Evolutionary conservation across 1,140 invertebrate species (phyloP).

Genomic region (Nasonia giraulti): DNA sequence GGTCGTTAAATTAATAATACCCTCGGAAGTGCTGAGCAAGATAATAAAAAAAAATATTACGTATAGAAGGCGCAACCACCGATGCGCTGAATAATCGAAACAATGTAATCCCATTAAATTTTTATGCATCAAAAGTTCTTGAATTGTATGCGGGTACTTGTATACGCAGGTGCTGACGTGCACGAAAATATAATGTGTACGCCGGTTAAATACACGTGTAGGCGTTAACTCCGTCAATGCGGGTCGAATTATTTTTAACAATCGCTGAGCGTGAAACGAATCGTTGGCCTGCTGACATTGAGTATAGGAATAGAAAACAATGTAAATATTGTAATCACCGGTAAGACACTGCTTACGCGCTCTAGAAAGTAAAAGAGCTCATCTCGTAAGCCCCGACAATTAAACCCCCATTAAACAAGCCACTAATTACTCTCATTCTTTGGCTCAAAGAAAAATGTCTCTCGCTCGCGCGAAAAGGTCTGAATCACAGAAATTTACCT

Average conservation of each 20-base stretch:
- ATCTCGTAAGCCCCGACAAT: background rate
- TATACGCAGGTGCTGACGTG: background rate
- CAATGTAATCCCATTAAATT: background rate
- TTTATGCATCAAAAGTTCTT: background rate
- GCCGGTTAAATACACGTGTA: background rate
- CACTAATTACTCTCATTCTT: conserved; percentile 3
- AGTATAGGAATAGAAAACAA: too few relatives aligned
- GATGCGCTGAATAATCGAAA: background rate
- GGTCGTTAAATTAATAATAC: background rate
- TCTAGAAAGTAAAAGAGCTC: background rate
- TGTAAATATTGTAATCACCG: background rate
- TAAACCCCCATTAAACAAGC: background rate
- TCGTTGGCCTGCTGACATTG: background rate
- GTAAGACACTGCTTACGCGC: background rate
- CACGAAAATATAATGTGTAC: background rate
- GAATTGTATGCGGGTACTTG: background rate
- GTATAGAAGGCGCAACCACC: background rate
- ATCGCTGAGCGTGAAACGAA: background rate
- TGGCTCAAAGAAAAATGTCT: background rate
- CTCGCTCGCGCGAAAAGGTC: background rate
- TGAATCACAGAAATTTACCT: too few relatives aligned
- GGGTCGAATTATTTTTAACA: too few relatives aligned
- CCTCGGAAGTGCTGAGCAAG: background rate
- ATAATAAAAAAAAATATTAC: too few relatives aligned
- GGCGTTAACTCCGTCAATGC: background rate